Base-by-base conservation (phyloP, 2,797 vertebrate species). In the Anas acuta region DNA sequence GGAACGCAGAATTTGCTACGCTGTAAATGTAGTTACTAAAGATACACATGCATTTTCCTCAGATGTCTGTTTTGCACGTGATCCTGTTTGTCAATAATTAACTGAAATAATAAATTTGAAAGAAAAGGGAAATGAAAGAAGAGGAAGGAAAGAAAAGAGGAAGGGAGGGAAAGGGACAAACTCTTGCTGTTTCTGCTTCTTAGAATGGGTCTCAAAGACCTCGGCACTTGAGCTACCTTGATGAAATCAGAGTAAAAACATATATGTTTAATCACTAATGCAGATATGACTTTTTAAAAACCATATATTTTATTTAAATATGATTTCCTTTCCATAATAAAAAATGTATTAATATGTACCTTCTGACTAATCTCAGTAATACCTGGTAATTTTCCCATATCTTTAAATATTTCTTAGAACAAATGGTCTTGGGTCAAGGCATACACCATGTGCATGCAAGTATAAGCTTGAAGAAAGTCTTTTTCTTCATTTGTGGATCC, bases 371-470 rank as follows among this genome's bases (percentile, higher is more conserved):
- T 97, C 97, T 98, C 96, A 97, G 98, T 97, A 98, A 96, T 97
- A 98, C 97, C 97, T 97, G 96, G 94, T 95, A 97, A 97, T 98
- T 98, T 97, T 97, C 95, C 91, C 92, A 49, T 76, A 84, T 98
- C 97, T 98, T 98, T 97, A 98, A 98, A 98, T 98, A 98, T 98
- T 98, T 98, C 98, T 98, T 95, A 98, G 98, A 98, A 99, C 98
- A 98, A 99, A 98, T 98, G 96, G 96, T 47, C 45, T 84, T 71
- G 20, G 45, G 13, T 92, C 64, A 87, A 47, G 26, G 65, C 73
- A 94, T 8, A 20, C 43, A 73, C 9, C 16, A 32, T 6, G 17
- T 49, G 51, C 65, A 43, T 37, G 61, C 60, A 33, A 56, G 70
- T 67, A 58, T 1, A 16, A 67, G 70, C 17, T 33, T 62, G 28